Conservation (phyloP, 2,888 invertebrate species). For the Eupithecia insigniata region DNA sequence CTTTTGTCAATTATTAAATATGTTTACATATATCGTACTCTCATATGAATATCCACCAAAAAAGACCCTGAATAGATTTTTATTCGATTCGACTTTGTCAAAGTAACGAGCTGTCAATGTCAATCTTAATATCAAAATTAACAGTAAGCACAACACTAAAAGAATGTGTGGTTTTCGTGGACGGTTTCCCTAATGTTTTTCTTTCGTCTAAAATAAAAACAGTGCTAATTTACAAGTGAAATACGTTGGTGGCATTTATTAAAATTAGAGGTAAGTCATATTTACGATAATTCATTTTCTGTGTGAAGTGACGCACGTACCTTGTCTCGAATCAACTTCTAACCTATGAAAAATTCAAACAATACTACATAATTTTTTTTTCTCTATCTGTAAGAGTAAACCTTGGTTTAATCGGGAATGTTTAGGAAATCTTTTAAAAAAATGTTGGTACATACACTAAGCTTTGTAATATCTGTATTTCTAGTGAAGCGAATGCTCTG, state of each 20-base stretch:
- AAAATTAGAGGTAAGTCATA: constrained; percentile 61
- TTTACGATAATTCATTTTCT: constrained; percentile 22
- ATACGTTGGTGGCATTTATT: constrained; percentile 55
- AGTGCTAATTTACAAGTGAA: constrained; percentile 79
- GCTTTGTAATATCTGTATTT: background rate
- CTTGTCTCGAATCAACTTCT: constrained; percentile 21
- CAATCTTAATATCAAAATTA: constrained; percentile 5
- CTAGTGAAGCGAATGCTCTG: background rate
- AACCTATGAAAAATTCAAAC: constrained; percentile 38
- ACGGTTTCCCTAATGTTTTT: constrained; percentile 73
- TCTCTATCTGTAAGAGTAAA: background rate
- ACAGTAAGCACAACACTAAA: constrained; percentile 48
- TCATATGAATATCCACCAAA: background rate
- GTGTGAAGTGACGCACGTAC: background rate
- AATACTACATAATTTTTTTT: background rate
- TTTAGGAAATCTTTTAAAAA: background rate
- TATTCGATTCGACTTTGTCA: background rate
- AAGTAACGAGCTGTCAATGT: constrained; percentile 4
- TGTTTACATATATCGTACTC: background rate
- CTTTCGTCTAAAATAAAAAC: constrained; percentile 71
- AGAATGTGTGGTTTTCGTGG: constrained; percentile 60
- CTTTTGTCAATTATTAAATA: no score
- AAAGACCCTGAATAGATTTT: background rate
- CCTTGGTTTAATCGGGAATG: background rate
- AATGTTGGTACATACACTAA: background rate